Evolutionary conservation across 2,888 invertebrate genomes (phyloP).

Genomic region (Chaitophorus viminalis): DNA sequence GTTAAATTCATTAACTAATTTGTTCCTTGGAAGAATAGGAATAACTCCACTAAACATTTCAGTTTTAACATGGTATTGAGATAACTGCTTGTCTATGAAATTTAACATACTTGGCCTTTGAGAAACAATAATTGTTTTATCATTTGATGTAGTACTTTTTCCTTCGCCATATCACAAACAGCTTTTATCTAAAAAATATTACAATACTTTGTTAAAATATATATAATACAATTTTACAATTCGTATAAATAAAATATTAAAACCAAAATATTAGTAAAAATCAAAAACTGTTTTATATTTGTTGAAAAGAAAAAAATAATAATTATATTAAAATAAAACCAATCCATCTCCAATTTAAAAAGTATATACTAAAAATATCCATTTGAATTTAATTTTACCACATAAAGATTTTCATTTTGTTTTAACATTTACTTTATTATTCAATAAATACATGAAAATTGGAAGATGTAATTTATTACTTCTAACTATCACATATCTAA

Average conservation of each 20-base stretch:
- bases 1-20: slow-evolving; percentile 79
- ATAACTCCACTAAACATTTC: slow-evolving; percentile 81
- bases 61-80: slow-evolving; percentile 70
- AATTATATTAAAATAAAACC: too few relatives aligned
- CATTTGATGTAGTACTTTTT: slow-evolving; percentile 70
- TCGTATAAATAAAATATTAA: too few relatives aligned
- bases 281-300: not conserved
- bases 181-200: slow-evolving; percentile 70
- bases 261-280: not conserved
- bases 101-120: slow-evolving; percentile 90
- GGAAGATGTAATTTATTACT: too few relatives aligned
- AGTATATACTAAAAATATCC: too few relatives aligned
- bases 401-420: too few relatives aligned
- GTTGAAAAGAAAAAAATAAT: too few relatives aligned
- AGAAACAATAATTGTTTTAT: slow-evolving; percentile 88
- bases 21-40: slow-evolving; percentile 77
- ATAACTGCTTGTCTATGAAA: slow-evolving; percentile 77
- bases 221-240: not conserved
- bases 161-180: slow-evolving; percentile 72
- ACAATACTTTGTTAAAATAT: not conserved
- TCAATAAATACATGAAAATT: too few relatives aligned
- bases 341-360: too few relatives aligned
- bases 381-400: too few relatives aligned
- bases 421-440: too few relatives aligned
- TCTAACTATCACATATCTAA: too few relatives aligned